phyloP scores from a whole-genome alignment of 2,888 invertebrate species.

The Parnassius apollo region DNA sequence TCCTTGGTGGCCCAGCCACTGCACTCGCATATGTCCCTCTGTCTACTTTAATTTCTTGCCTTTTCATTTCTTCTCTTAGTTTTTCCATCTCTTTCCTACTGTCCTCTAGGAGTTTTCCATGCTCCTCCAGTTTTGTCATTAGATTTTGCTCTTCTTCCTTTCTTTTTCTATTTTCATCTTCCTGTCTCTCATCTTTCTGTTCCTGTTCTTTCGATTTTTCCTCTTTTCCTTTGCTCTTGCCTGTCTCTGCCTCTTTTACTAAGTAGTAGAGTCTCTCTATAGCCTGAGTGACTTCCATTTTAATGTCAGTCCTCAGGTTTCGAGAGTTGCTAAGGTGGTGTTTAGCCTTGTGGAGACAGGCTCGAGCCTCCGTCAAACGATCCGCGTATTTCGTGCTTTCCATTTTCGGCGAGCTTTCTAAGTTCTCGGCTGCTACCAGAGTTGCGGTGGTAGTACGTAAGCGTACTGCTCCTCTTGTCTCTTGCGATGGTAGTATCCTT shows the following conservation, averaged over 20 bases:
- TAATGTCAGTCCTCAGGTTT: too few species aligned
- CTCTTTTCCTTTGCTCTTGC: not conserved
- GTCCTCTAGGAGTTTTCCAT: too few species aligned
- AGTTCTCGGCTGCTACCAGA: not conserved
- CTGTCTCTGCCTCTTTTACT: not conserved
- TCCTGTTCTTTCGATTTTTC: not conserved
- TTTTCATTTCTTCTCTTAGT: not conserved
- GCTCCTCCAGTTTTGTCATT: not conserved
- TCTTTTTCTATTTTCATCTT: not conserved
- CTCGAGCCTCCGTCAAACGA: too few species aligned
- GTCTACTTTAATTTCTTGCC: too few species aligned
- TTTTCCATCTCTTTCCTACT: constrained; percentile 1
- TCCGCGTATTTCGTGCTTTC: not conserved
- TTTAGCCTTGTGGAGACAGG: too few species aligned
- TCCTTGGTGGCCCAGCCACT: too few species aligned
- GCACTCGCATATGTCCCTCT: too few species aligned
- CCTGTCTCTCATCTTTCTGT: too few species aligned
- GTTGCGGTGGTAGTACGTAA: not conserved
- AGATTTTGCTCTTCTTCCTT: not conserved
- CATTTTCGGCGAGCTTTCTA: not conserved
- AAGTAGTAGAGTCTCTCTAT: too few species aligned
- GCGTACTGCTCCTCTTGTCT: not conserved
- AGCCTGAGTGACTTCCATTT: too few species aligned
- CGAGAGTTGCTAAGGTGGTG: too few species aligned
- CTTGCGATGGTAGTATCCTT: not conserved